A percentile compares a stretch with the other conserved stretches of the same genome.
Conservation (phyloP, 2,888 invertebrate species). For the Malacosoma neustria region DNA sequence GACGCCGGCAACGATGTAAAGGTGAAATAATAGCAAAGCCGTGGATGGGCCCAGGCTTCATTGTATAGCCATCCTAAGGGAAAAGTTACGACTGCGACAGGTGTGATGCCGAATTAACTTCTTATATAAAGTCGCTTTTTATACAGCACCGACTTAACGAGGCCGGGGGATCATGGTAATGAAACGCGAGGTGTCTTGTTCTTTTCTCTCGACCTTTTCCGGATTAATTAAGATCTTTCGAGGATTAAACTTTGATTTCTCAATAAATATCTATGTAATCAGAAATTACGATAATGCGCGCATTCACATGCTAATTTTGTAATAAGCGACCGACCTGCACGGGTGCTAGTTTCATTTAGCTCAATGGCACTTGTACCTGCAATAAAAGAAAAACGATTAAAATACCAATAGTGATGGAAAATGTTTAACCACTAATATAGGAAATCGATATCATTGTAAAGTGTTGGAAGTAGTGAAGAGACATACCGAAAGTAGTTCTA, state of each 20-base stretch:
- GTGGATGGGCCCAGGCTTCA: conserved; percentile 50
- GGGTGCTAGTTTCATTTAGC: conserved; percentile 23
- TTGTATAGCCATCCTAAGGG: conserved; percentile 61
- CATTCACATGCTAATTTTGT: conserved; percentile 24
- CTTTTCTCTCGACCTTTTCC: conserved; percentile 44
- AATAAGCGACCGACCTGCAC: conserved; percentile 46
- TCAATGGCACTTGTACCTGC: conserved; percentile 34
- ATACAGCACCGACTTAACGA: conserved; percentile 63
- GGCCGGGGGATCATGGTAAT: conserved; percentile 55
- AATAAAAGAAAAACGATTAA: conserved; percentile 29
- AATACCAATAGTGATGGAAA: conserved; percentile 18
- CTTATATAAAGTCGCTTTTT: conserved; percentile 68
- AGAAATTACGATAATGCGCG: conserved; percentile 16
- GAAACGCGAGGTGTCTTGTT: conserved; percentile 47
- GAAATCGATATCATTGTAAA: conserved; percentile 29
- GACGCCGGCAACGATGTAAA: conserved; percentile 49
- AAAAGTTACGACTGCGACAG: conserved; percentile 69
- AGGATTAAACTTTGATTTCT: conserved; percentile 34
- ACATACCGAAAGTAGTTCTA: conserved; percentile 30
- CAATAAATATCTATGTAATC: conserved; percentile 19
- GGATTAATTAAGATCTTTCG: conserved; percentile 51
- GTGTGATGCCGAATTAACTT: conserved; percentile 72
- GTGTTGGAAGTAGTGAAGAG: conserved; percentile 17
- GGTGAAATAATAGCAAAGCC: conserved; percentile 50
- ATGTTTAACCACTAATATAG: conserved; percentile 15